A percentile compares a stretch with the other conserved stretches of the same genome.
Conservation (phyloP, 2,113 vertebrate species). For the Trichechus manatus region DNA sequence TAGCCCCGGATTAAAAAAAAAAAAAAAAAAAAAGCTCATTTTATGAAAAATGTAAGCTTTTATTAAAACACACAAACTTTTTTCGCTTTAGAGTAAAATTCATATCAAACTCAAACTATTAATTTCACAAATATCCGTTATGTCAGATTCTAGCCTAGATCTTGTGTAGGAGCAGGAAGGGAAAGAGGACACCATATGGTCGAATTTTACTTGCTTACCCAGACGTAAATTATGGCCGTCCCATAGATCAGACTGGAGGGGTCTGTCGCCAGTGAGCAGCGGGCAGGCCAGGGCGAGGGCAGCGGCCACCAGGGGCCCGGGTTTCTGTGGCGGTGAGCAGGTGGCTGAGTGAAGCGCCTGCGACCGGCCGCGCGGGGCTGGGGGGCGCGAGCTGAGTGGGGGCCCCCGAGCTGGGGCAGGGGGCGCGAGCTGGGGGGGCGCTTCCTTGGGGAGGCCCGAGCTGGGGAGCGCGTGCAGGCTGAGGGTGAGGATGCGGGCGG, state of each 20-base stretch:
- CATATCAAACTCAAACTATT: neutral
- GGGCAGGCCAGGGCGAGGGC: rapidly evolving
- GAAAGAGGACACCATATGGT: neutral
- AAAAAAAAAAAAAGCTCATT: no score
- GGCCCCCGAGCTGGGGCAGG: no score
- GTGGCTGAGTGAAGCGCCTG: neutral
- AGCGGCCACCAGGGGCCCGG: rapidly evolving
- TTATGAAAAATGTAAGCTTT: neutral
- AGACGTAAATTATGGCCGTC: neutral
- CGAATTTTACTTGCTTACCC: neutral
- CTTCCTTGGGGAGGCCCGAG: no score
- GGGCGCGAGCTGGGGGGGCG: no score
- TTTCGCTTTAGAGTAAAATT: neutral
- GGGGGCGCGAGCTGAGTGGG: no score
- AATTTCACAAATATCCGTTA: neutral
- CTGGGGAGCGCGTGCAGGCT: neutral
- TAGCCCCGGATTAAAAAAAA: neutral
- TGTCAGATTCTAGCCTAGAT: neutral
- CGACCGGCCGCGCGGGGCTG: no score
- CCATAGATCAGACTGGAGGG: neutral
- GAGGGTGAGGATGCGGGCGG: no score
- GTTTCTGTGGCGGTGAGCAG: no score
- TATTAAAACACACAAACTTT: neutral
- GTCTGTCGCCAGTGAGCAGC: neutral
- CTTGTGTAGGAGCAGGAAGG: neutral